Percentiles rank a stretch among this genome's conserved stretches.
These are phyloP conservation scores for Pollenia labialis DNA, from an alignment of 2,888 invertebrate genomes.

Conservation along the genomic window DNA sequence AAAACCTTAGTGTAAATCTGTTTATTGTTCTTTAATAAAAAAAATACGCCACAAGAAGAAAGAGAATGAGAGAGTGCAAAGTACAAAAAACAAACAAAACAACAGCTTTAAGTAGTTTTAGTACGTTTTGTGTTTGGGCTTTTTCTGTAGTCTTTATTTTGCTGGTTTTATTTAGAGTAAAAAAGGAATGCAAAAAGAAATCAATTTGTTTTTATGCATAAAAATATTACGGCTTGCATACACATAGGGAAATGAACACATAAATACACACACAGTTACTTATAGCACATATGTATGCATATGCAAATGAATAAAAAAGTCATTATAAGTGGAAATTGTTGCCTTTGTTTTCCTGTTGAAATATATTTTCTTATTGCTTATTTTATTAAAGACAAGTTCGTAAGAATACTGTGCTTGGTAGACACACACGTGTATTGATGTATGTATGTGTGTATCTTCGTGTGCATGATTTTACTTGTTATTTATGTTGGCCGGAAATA, in stretches of 20 bases:
- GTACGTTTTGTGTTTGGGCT: neutral
- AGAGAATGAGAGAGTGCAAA: neutral
- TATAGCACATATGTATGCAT: slow-evolving; percentile 3
- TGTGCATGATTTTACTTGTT: slow-evolving; percentile 36
- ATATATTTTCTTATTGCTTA: slow-evolving; percentile 25
- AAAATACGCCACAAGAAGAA: neutral
- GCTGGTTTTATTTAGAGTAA: slow-evolving; percentile 10
- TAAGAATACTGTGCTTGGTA: slow-evolving; percentile 3
- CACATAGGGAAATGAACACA: neutral
- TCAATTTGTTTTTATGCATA: slow-evolving; percentile 69
- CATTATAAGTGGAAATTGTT: slow-evolving; percentile 56
- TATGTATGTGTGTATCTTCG: slow-evolving; percentile 30
- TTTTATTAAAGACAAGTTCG: neutral
- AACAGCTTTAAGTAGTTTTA: slow-evolving; percentile 15
- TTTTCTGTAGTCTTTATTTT: slow-evolving; percentile 25
- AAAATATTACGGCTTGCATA: slow-evolving; percentile 51
- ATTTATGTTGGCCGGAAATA: slow-evolving; percentile 66
- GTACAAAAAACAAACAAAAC: neutral
- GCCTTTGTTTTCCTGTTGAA: slow-evolving; percentile 60
- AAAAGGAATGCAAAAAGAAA: slow-evolving; percentile 55
- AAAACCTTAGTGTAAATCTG: slow-evolving; percentile 26
- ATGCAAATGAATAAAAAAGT: slow-evolving; percentile 73
- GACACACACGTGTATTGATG: neutral
- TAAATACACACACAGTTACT: slow-evolving; percentile 57
- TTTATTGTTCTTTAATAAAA: slow-evolving; percentile 34